These are phyloP conservation scores for Azemiops feae DNA, from an alignment of 2,113 vertebrate genomes.

Conservation along the genomic window DNA sequence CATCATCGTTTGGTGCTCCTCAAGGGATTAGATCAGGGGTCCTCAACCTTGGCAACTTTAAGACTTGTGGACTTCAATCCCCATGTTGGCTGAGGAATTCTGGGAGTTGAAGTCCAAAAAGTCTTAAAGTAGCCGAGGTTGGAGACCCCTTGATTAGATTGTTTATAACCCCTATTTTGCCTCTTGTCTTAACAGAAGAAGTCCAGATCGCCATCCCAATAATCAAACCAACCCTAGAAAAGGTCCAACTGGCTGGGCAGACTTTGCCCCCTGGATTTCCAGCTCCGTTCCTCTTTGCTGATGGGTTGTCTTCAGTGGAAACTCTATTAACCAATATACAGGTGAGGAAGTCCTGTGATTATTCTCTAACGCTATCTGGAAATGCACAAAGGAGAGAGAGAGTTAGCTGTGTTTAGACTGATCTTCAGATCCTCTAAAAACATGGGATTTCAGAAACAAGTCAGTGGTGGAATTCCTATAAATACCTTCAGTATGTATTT, in stretches of 20 bases:
- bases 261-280: constrained; percentile 85
- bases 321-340: constrained; percentile 96
- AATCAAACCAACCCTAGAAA: constrained; percentile 83
- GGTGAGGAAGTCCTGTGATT: constrained; percentile 69
- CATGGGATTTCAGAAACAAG: background rate
- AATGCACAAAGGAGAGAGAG: background rate
- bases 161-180: constrained; percentile 21
- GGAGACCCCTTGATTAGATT: too few species aligned
- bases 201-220: constrained; percentile 82
- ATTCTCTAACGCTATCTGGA: background rate
- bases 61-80: too few species aligned
- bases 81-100: too few species aligned
- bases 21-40: background rate
- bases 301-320: constrained; percentile 91
- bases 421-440: background rate
- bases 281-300: constrained; percentile 88
- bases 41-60: too few species aligned
- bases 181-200: constrained; percentile 76
- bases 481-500: background rate
- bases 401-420: background rate
- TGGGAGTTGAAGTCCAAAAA: too few species aligned
- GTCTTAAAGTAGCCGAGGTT: too few species aligned
- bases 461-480: background rate
- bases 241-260: constrained; percentile 81
- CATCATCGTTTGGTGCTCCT: background rate